A percentile compares a stretch with the other conserved stretches of the same genome.
Evolutionary conservation across 2,888 invertebrate genomes (phyloP).

Genomic region (Pilophorus perplexus): DNA sequence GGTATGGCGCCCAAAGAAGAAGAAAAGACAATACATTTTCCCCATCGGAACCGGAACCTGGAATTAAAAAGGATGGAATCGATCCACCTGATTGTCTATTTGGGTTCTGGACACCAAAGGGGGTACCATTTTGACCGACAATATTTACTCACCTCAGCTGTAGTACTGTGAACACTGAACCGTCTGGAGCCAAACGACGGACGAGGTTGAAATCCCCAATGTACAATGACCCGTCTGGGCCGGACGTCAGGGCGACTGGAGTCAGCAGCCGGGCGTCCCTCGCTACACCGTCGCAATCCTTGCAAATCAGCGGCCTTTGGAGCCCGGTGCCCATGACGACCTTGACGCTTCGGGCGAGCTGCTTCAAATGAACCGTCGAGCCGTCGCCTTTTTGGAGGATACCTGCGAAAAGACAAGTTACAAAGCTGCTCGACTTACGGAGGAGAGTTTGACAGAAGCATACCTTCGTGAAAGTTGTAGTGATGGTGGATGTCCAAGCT

Average conservation of each 20-base stretch:
- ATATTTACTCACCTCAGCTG: constrained; percentile 70
- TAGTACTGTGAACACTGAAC: constrained; percentile 83
- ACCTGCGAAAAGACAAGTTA: constrained; percentile 53
- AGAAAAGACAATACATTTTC: neutral
- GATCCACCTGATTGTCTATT: neutral
- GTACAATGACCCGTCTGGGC: constrained; percentile 94
- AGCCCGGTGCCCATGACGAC: constrained; percentile 91
- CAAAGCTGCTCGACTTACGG: neutral
- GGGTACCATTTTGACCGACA: too few relatives aligned
- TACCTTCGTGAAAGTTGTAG: constrained; percentile 94
- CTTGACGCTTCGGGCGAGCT: constrained; percentile 84
- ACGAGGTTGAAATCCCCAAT: constrained; percentile 96
- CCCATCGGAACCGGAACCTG: neutral
- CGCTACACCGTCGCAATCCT: constrained; percentile 82
- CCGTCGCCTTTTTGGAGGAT: constrained; percentile 98
- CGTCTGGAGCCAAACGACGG: constrained; percentile 84
- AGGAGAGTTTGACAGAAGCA: neutral
- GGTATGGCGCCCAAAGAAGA: too few relatives aligned
- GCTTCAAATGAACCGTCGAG: constrained; percentile 88
- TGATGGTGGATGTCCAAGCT: constrained; percentile 97
- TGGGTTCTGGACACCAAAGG: neutral
- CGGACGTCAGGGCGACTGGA: constrained; percentile 90
- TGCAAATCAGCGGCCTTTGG: constrained; percentile 79
- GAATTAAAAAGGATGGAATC: constrained; percentile 1
- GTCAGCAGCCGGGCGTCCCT: constrained; percentile 84